These are phyloP conservation scores for Drosophila sp. DNA, from an alignment of 1,140 invertebrate species.

Conservation along the genomic window DNA sequence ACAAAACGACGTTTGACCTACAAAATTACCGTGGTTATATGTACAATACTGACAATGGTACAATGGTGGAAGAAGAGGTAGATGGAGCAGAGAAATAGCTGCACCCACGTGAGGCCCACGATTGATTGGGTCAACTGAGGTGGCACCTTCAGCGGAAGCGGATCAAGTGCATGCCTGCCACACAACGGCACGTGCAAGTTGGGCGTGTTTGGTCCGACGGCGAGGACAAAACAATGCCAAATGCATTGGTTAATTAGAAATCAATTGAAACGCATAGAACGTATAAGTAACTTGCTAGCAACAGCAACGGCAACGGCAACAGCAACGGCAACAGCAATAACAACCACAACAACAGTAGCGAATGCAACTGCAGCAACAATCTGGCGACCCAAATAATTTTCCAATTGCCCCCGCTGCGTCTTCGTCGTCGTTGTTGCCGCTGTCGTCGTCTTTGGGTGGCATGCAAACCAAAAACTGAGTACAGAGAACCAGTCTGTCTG, in stretches of 20 bases:
- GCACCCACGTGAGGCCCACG: slow-evolving; percentile 41
- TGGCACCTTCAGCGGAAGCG: slow-evolving; percentile 56
- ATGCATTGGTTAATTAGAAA: slow-evolving; percentile 73
- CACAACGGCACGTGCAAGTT: slow-evolving; percentile 24
- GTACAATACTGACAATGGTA: neutral
- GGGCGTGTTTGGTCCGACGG: slow-evolving; percentile 15
- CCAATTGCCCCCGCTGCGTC: slow-evolving; percentile 35
- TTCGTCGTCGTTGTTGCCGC: neutral
- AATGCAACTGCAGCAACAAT: slow-evolving; percentile 35
- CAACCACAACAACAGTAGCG: slow-evolving; percentile 40
- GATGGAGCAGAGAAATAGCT: neutral
- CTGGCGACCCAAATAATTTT: slow-evolving; percentile 69
- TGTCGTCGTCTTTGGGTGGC: slow-evolving; percentile 31
- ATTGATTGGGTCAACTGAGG: slow-evolving; percentile 26
- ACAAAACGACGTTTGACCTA: slow-evolving; percentile 67
- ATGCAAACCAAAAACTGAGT: slow-evolving; percentile 54
- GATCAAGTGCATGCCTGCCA: slow-evolving; percentile 64
- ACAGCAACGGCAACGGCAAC: slow-evolving; percentile 18
- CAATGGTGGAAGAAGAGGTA: slow-evolving; percentile 8
- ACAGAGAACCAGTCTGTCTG: slow-evolving; percentile 59
- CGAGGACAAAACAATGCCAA: slow-evolving; percentile 54
- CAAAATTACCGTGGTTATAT: slow-evolving; percentile 31
- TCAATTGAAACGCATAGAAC: slow-evolving; percentile 72
- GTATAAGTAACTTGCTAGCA: slow-evolving; percentile 59
- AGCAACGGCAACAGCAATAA: slow-evolving; percentile 24